Conservation (phyloP, 2,797 vertebrate species). For the Chaetophractus vellerosus region DNA sequence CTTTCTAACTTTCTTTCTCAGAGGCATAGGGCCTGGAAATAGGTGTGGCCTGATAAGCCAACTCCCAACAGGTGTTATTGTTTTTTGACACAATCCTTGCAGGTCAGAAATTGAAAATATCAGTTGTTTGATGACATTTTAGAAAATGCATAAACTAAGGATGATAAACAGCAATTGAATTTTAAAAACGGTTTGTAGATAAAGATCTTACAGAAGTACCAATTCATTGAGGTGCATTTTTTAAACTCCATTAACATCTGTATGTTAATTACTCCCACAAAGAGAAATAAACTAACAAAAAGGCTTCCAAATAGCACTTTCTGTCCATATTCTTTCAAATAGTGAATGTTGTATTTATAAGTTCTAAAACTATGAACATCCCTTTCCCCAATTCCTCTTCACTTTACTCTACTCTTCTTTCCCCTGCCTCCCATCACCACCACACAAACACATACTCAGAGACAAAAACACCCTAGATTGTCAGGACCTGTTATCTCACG, state of each 20-base stretch:
- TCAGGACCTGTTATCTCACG: background rate
- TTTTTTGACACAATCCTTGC: background rate
- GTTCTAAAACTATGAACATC: background rate
- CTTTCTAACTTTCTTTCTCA: no score
- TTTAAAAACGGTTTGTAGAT: background rate
- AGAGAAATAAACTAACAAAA: constrained; percentile 25
- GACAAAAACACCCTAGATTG: background rate
- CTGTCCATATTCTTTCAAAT: background rate
- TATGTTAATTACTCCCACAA: background rate
- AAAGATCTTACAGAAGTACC: background rate
- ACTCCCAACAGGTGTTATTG: no score
- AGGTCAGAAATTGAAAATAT: background rate
- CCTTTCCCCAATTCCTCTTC: background rate
- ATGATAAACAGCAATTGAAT: background rate
- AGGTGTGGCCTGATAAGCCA: no score
- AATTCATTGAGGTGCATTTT: background rate
- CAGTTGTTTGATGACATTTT: background rate
- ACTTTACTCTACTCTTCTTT: background rate
- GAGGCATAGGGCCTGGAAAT: no score
- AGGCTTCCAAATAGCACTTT: background rate
- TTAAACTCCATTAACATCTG: background rate
- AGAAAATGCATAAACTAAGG: background rate
- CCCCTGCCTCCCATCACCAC: no score
- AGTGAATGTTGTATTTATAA: background rate
- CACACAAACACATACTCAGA: background rate